These are phyloP conservation scores for Andrena camellia DNA, from an alignment of 2,888 invertebrate species.

Conservation along the genomic window DNA sequence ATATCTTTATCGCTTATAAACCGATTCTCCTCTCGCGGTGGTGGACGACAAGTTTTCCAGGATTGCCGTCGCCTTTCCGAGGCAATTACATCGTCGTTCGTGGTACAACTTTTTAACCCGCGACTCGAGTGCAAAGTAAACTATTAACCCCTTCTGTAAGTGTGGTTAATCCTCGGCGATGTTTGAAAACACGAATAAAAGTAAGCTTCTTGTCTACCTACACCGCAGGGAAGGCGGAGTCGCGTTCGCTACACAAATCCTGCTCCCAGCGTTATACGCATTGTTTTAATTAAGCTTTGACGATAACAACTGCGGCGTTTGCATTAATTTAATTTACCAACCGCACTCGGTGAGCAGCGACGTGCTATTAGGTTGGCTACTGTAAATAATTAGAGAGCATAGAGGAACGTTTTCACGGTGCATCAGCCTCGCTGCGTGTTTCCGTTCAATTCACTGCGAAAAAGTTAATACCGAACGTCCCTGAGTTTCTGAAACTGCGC, in stretches of 20 bases:
- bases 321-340: constrained; percentile 33
- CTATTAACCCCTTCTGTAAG: neutral
- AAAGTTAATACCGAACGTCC: neutral
- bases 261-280: neutral
- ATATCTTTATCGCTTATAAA: constrained; percentile 46
- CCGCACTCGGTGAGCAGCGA: neutral
- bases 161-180: neutral
- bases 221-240: constrained; percentile 1
- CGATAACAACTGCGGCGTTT: constrained; percentile 4
- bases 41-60: neutral
- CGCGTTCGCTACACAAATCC: neutral
- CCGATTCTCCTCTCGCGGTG: constrained; percentile 6
- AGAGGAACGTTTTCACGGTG: neutral
- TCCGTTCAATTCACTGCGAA: neutral
- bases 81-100: constrained; percentile 20
- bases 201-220: constrained; percentile 5
- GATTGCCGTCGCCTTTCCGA: neutral
- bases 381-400: constrained; percentile 32
- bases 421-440: neutral
- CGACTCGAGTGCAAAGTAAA: neutral
- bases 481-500: neutral
- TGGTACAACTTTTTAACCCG: neutral
- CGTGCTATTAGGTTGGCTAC: neutral
- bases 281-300: constrained; percentile 39
- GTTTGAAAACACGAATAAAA: neutral